These are phyloP conservation scores for Poeciliopsis presidionis DNA, from an alignment of 2,797 vertebrate genomes.

Conservation along the genomic window DNA sequence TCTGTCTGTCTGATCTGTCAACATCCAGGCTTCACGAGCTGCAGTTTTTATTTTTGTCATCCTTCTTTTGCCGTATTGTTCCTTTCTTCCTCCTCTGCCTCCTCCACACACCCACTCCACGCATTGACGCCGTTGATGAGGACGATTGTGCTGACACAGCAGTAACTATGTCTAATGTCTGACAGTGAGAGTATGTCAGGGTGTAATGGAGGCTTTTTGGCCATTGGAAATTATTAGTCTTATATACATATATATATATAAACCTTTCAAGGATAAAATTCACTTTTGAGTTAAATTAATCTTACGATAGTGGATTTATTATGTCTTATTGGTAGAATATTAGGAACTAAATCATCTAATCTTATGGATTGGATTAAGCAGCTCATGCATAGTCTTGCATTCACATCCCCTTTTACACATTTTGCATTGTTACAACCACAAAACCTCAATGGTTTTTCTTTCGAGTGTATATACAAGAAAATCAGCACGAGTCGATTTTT, in stretches of 20 bases:
- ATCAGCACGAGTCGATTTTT: neutral
- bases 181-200: constrained; percentile 23
- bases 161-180: constrained; percentile 38
- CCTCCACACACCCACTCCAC: neutral
- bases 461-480: neutral
- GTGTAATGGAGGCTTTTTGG: neutral
- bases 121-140: constrained; percentile 20
- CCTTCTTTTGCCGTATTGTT: constrained; percentile 2
- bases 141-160: constrained; percentile 59
- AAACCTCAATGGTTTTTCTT: neutral
- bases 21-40: constrained; percentile 26
- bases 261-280: neutral
- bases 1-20: neutral
- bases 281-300: neutral
- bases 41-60: constrained; percentile 32
- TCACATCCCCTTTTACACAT: neutral
- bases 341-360: neutral
- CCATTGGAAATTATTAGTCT: neutral
- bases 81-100: neutral
- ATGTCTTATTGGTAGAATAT: neutral
- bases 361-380: neutral
- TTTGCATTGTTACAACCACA: neutral
- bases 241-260: too few relatives aligned
- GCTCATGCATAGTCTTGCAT: neutral
- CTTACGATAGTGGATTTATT: neutral